Evolutionary conservation across 2,888 invertebrate genomes (phyloP), one percentile per base, ranked within the genome.

Genomic region (Drosophila recens): DNA sequence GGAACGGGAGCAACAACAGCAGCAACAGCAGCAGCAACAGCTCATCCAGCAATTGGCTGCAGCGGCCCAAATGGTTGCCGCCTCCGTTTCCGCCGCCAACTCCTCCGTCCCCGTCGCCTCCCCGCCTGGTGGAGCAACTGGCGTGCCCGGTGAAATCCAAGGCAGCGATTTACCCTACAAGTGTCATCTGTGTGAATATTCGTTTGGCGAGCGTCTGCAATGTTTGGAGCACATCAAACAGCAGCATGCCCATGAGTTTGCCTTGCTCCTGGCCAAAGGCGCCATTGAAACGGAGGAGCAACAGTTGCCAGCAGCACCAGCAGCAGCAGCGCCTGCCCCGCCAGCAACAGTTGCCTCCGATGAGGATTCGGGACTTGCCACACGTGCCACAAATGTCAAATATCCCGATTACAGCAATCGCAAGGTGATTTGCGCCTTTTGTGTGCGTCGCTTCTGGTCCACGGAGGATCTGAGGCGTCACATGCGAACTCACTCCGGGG

Each of bases 401-500:
- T 96, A 97, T 91, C 97, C 97, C 0, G 97, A 97, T 91, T 97
- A 97, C 89, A 96, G 96, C 67, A 97, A 97, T 88, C 94, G 97
- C 88, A 97, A 97, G 94, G 97, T 96, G 6, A 96, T 97, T 64
- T 97, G 98, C 91, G 97, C 98, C 0, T 97, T 98, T 90, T 98
- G 98, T 92, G 94, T 98, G 91, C 96, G 98, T 71, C 95, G 98
- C 51, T 98, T 98, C 93, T 98, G 98, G 98, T 98, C 98, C 0
- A 97, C 98, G 0, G 98, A 98, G 91, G 98, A 98, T 92, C 93
- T 98, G 5, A 94, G 98, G 0, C 95, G 98, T 0, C 98, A 98
- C 92, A 98, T 98, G 97, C 94, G 98, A 20, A 98, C 98, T 0
- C 98, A 98, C 91, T 97, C 97, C 0, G 98, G 98, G 0, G 98